phyloP scores from a whole-genome alignment of 1,140 invertebrate species.

The Pseudobourletiella spinata region DNA sequence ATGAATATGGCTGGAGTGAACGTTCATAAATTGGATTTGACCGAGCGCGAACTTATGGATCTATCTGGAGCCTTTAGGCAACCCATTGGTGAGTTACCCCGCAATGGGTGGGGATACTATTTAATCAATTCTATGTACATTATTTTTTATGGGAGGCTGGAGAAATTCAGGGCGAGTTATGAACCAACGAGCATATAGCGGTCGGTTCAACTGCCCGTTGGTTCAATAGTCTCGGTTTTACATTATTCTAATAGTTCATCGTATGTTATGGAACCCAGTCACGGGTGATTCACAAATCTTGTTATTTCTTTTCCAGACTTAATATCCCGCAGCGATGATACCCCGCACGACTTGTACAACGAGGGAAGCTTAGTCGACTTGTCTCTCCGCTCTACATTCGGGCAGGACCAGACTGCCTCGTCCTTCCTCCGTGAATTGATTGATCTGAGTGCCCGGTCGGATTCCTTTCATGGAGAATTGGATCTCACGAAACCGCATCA shows the following conservation, averaged over 20 bases:
- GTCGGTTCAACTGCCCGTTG: too few relatives aligned
- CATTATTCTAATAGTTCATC: too few relatives aligned
- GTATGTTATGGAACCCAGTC: too few relatives aligned
- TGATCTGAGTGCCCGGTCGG: conserved; percentile 22
- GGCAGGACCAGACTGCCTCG: conserved; percentile 26
- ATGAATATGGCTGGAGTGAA: conserved; percentile 5
- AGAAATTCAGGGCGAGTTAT: too few relatives aligned
- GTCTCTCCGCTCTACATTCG: conserved; percentile 26
- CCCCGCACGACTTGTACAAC: conserved; percentile 11
- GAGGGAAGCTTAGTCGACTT: conserved; percentile 30
- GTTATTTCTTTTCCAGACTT: too few relatives aligned
- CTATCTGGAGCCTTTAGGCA: conserved; percentile 30
- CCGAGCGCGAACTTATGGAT: conserved; percentile 21
- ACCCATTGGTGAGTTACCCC: conserved; percentile 19
- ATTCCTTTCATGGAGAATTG: conserved; percentile 23
- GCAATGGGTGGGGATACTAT: too few relatives aligned
- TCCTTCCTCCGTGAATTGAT: conserved; percentile 30
- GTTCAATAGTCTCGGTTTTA: too few relatives aligned
- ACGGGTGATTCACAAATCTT: too few relatives aligned
- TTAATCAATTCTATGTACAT: too few relatives aligned
- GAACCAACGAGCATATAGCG: too few relatives aligned
- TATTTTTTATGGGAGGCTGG: too few relatives aligned
- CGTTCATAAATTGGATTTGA: conserved; percentile 13
- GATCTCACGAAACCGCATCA: conserved; percentile 19
- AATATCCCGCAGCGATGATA: conserved; percentile 23